phyloP scores from a whole-genome alignment of 2,113 vertebrate species.

The Zosterops japonicus region DNA sequence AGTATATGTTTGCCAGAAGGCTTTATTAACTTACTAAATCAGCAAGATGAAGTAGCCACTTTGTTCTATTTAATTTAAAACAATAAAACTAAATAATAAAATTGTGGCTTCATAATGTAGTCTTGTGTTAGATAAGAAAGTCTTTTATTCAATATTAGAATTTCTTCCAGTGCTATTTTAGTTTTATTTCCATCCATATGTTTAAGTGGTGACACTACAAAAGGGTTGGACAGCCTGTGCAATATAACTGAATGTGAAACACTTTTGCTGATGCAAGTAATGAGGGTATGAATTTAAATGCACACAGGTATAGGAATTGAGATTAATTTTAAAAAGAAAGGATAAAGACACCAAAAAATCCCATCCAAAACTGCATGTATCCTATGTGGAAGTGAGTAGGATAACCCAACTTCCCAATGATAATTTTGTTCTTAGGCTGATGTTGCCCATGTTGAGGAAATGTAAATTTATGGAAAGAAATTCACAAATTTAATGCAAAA shows the following conservation, averaged over 20 bases:
- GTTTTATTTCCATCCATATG: neutral
- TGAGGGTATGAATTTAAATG: neutral
- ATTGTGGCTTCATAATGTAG: slow-evolving; percentile 22
- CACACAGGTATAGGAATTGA: neutral
- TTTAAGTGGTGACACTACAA: neutral
- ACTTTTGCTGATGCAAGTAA: neutral
- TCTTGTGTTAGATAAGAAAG: slow-evolving; percentile 20
- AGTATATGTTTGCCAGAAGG: slow-evolving; percentile 31
- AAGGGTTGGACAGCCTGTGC: neutral
- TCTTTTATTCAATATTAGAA: neutral
- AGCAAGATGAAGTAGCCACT: slow-evolving; percentile 56
- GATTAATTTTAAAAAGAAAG: neutral
- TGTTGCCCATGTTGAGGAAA: neutral
- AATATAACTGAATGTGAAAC: neutral
- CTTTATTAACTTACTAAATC: slow-evolving; percentile 74
- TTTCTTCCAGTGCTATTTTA: neutral
- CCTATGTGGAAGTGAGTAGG: neutral
- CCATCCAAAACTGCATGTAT: neutral
- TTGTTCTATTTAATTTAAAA: slow-evolving; percentile 67
- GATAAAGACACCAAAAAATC: neutral
- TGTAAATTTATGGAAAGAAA: neutral
- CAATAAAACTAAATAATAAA: slow-evolving; percentile 72
- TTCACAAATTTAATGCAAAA: neutral
- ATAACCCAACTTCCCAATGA: neutral
- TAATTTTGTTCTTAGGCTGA: neutral